Conservation (phyloP, 2,888 invertebrate species). For the Andrena haemorrhoa region DNA sequence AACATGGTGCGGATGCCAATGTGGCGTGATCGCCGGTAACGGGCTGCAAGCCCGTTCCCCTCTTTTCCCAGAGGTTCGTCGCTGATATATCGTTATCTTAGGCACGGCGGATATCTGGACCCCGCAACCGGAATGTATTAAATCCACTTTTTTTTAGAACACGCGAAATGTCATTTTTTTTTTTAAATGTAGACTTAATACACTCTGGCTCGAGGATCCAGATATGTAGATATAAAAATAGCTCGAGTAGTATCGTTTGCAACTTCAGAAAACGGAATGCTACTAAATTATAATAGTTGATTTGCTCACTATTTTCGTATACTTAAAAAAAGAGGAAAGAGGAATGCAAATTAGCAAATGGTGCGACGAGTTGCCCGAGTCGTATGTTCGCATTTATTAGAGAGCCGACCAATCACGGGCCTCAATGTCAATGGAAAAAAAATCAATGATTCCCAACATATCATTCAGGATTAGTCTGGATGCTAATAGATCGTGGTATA, state of each 20-base stretch:
- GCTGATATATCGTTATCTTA: slow-evolving; percentile 4
- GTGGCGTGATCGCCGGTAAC: slow-evolving; percentile 43
- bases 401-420: slow-evolving; percentile 31
- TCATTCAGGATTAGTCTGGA: slow-evolving; percentile 12
- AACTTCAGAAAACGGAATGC: neutral
- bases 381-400: slow-evolving; percentile 33
- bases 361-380: slow-evolving; percentile 3
- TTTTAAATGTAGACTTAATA: too few relatives aligned
- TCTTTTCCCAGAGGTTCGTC: neutral
- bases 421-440: slow-evolving; percentile 37
- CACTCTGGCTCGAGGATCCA: too few relatives aligned
- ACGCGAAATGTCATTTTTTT: too few relatives aligned
- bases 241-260: too few relatives aligned
- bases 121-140: neutral
- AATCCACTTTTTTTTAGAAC: neutral
- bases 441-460: slow-evolving; percentile 24
- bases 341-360: neutral
- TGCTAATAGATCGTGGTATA: neutral
- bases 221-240: too few relatives aligned
- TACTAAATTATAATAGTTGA: neutral
- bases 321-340: too few relatives aligned
- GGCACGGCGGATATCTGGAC: neutral
- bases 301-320: too few relatives aligned
- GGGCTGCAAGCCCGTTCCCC: slow-evolving; percentile 7
- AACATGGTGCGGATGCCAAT: slow-evolving; percentile 18